Evolutionary conservation across 2,888 invertebrate genomes (phyloP), one percentile per base, ranked within the genome.

Genomic region (Hermaeophaga mercurialis): DNA sequence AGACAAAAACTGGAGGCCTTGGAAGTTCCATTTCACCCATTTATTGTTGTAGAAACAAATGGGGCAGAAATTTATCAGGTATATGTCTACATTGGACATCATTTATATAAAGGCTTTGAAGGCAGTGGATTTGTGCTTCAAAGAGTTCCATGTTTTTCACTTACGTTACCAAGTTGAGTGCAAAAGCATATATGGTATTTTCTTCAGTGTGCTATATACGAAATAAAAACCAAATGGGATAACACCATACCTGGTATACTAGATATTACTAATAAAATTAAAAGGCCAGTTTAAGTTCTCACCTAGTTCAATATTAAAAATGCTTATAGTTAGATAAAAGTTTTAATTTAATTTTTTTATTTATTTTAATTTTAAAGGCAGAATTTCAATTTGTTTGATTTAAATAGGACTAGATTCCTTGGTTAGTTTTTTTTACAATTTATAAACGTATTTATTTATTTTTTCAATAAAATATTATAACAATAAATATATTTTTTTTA

Each of bases 111-210:
- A 11, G 17, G 5, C 19, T 18, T 17, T 39, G 7, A 39, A 39
- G 12, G 39, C 9, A n/a, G 17, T 39, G 1, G 39, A 39, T 9
- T 6, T 17, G 1, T 39, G 39, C 39, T 39, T 39, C 38, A 49
- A 55, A 34, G 26, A 6, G 19, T 31, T 45, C n/a, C 44, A 46
- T 14, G 43, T 34, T 24, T 48, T 58, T 28, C 39, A 54, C 17
- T 18, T 46, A 15, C 6, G 15, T 6, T 46, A 46, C 17, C 31
- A 26, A 31, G 7, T 4, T 1, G 46, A 46, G 31, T 15, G 14
- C 5, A n/a, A n/a, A 18, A 46, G 28, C 2, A 31, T n/a, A 46
- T 46, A 15, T 46, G 46, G 46, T 3, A 17, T 9, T 28, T 46
- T 15, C 3, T 46, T 1, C 46, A 46, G 17, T 9, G 19, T 17